phyloP scores from a whole-genome alignment of 2,797 vertebrate genomes.

The Trachurus trachurus region DNA sequence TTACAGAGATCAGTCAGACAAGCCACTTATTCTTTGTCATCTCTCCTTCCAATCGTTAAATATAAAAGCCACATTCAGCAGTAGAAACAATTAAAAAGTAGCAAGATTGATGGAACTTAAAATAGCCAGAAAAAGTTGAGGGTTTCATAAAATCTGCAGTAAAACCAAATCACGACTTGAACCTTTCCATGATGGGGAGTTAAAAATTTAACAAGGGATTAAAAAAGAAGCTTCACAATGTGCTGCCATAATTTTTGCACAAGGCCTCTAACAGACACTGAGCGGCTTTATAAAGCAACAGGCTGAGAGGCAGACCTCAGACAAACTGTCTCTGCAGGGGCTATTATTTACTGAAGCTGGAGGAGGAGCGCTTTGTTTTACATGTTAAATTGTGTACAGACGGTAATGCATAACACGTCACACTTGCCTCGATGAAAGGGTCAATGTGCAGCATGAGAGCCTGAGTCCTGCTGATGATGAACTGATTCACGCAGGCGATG shows the following conservation, averaged over 20 bases:
- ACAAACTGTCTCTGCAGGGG: constrained; percentile 5
- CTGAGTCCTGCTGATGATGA: constrained; percentile 98
- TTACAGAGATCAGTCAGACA: background rate
- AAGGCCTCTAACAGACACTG: background rate
- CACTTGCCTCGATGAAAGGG: constrained; percentile 94
- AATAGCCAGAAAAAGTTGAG: background rate
- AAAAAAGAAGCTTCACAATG: background rate
- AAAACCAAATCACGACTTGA: background rate
- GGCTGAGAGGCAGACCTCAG: background rate
- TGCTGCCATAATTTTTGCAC: background rate
- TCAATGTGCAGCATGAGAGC: constrained; percentile 98
- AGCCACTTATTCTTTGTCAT: background rate
- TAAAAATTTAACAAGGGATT: background rate
- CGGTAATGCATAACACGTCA: background rate
- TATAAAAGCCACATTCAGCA: background rate
- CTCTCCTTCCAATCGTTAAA: background rate
- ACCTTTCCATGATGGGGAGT: background rate
- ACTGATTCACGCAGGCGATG: constrained; percentile 98
- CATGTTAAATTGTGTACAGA: background rate
- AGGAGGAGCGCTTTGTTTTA: background rate
- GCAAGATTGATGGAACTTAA: background rate
- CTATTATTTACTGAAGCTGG: background rate
- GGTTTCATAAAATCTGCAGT: background rate
- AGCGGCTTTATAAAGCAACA: background rate
- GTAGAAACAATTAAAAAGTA: background rate